A percentile compares a stretch with the other conserved stretches of the same genome.
Conservation (phyloP, 2,888 invertebrate genomes). For the Scaptomyza tumidula region DNA sequence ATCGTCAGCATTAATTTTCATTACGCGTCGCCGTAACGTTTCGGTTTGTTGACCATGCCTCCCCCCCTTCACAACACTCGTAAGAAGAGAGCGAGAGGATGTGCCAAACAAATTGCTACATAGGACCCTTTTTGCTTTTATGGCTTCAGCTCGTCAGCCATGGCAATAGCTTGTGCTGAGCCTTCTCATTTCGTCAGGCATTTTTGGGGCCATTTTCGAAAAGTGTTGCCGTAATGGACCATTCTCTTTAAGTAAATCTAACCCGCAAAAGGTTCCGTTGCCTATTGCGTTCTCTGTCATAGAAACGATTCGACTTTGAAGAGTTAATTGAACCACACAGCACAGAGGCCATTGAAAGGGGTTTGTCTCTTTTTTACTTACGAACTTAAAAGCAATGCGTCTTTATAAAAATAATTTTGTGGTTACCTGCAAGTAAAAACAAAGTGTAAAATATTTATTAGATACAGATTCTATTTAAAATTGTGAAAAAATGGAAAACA, state of each 20-base stretch:
- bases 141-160: slow-evolving; percentile 21
- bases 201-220: slow-evolving; percentile 21
- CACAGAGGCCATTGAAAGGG: not conserved
- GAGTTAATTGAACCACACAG: slow-evolving; percentile 60
- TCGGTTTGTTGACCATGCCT: slow-evolving; percentile 74
- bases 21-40: slow-evolving; percentile 76
- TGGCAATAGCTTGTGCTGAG: slow-evolving; percentile 9
- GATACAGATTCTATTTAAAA: too few relatives aligned
- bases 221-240: slow-evolving; percentile 55
- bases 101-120: slow-evolving; percentile 54
- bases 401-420: not conserved
- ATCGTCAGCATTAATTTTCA: slow-evolving; percentile 80
- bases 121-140: slow-evolving; percentile 63
- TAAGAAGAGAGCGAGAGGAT: slow-evolving; percentile 19
- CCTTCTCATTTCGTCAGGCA: slow-evolving; percentile 26
- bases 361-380: slow-evolving; percentile 24
- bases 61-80: not conserved
- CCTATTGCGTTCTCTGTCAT: slow-evolving; percentile 21
- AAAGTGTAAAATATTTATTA: not conserved
- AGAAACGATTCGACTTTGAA: slow-evolving; percentile 37
- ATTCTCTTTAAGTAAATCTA: slow-evolving; percentile 63
- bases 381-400: slow-evolving; percentile 4
- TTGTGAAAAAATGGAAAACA: too few relatives aligned
- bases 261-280: slow-evolving; percentile 48
- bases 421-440: slow-evolving; percentile 56